Base-by-base conservation (phyloP, 1,140 invertebrate genomes). In the Bombus consobrinus region DNA sequence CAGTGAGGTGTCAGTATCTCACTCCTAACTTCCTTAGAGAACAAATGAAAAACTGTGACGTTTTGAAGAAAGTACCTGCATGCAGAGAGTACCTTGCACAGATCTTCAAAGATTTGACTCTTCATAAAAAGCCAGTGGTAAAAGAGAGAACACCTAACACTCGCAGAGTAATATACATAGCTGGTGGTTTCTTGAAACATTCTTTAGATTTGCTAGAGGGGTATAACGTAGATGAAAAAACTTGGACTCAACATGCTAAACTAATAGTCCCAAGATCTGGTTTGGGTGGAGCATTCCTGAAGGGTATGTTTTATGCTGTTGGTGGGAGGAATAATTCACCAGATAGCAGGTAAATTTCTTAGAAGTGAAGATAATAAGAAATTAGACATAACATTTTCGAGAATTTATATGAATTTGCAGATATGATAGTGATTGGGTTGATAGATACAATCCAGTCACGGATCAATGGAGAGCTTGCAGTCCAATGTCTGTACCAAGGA, bases 311-410 rank as follows among this genome's bases (percentile, higher is more conserved):
- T 94, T 99, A 98, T 95, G 98, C 97, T 39, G 97, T 99, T 62
- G 98, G 98, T 32, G 98, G 98, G 0, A 96, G 98, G 77, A 98
- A 99, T 94, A 99, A 98, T 93, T 97, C 97, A 41, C 97, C 98
- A 83, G 96, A 97, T 87, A 97, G 97, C 71, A 98, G 98, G 92
- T 97, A 97, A 94, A 97, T 73, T 85, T 41, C 8, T 76, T 8
- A 8, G 66, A 37, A 43, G 3, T 9, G 15, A 22, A 2, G 12
- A 18, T 28, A 28, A 3, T 53, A 15, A 13, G 76, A 59, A 37
- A 53, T n/a, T 68, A 3, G 2, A 53, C 25, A 25, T 3, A 15
- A 76, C 53, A 37, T 34, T 62, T n/a, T 79, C 71, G 68, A 80
- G 28, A 68, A 2, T 66, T 57, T 86, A 1, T 5, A 39, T 13